Percentiles rank a stretch among this genome's conserved stretches.
These are phyloP conservation scores for Lycophotia porphyrea DNA, from an alignment of 2,888 invertebrate species.

Conservation along the genomic window DNA sequence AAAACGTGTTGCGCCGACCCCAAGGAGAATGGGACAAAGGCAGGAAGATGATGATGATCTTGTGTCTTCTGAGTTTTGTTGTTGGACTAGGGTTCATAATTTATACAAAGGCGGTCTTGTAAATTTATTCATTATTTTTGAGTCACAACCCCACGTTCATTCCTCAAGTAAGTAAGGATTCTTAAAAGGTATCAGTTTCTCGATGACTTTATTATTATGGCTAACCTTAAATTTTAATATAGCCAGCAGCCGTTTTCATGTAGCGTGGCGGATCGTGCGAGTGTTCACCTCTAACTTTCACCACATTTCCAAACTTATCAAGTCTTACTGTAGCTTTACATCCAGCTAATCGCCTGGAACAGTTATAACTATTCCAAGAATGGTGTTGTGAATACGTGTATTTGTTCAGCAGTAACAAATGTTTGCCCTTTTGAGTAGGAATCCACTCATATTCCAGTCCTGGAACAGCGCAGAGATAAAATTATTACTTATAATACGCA, in stretches of 20 bases:
- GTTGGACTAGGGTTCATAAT: not conserved
- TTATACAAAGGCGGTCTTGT: not conserved
- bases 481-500: not conserved
- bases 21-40: too few species aligned
- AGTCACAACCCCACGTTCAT: not conserved
- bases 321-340: conserved; percentile 61
- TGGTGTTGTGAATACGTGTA: conserved; percentile 57
- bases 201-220: not conserved
- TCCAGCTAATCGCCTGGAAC: conserved; percentile 49
- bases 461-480: conserved; percentile 37
- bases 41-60: too few species aligned
- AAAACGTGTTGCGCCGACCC: too few species aligned
- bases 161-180: not conserved
- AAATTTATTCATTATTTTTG: not conserved
- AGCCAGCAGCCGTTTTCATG: conserved; percentile 44
- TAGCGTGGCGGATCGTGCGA: conserved; percentile 64
- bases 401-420: conserved; percentile 48
- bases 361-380: conserved; percentile 38
- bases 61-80: not conserved
- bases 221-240: conserved; percentile 47
- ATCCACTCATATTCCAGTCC: conserved; percentile 55
- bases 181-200: not conserved
- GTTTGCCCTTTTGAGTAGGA: conserved; percentile 53
- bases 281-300: conserved; percentile 24
- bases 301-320: conserved; percentile 33